phyloP scores from a whole-genome alignment of 2,888 invertebrate genomes.

The Spicauda simplicius region DNA sequence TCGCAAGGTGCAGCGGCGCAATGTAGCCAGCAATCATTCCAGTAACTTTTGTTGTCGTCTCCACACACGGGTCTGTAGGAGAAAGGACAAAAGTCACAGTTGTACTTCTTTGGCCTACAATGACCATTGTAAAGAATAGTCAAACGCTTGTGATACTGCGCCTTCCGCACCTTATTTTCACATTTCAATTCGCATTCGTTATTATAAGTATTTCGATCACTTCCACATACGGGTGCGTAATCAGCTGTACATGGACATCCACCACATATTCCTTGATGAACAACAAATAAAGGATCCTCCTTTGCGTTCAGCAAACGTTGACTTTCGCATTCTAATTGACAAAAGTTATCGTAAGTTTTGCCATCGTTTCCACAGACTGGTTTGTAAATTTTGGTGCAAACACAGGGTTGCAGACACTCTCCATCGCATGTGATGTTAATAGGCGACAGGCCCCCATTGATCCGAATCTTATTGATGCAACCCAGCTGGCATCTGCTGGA shows the following conservation, averaged over 20 bases:
- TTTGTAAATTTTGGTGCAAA: conserved; percentile 35
- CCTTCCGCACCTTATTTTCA: too few relatives aligned
- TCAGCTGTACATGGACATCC: conserved; percentile 32
- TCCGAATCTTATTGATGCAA: conserved; percentile 40
- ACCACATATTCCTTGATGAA: conserved; percentile 19
- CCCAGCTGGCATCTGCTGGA: conserved; percentile 42
- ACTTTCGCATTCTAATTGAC: too few relatives aligned
- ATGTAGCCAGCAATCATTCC: conserved; percentile 33
- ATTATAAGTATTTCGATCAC: conserved; percentile 43
- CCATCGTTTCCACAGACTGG: conserved; percentile 51
- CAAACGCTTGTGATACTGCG: too few relatives aligned
- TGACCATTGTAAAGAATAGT: too few relatives aligned
- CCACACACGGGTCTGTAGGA: too few relatives aligned
- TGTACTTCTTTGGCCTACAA: too few relatives aligned
- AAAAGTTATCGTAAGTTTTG: too few relatives aligned
- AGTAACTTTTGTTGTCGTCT: conserved; percentile 48
- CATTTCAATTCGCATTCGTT: too few relatives aligned
- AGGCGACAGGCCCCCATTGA: background rate
- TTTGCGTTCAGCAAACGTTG: too few relatives aligned
- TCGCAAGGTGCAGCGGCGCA: background rate
- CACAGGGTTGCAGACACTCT: conserved; percentile 36
- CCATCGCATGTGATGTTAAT: conserved; percentile 31
- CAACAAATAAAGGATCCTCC: too few relatives aligned
- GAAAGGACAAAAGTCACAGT: too few relatives aligned
- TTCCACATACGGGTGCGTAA: conserved; percentile 1